Evolutionary conservation across 2,888 invertebrate species (phyloP).

Genomic region (Acronicta leporina): DNA sequence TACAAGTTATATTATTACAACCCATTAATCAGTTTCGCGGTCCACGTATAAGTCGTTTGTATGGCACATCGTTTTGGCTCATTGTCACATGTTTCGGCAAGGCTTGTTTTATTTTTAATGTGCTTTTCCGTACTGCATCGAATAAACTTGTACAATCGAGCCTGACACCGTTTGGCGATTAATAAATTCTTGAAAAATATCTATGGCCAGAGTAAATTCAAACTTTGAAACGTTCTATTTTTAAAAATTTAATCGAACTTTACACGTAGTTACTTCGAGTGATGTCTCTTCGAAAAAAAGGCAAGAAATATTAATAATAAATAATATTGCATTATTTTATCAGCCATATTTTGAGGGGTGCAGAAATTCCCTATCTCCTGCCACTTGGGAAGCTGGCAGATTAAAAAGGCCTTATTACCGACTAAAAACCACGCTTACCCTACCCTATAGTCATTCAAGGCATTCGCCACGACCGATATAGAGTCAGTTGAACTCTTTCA

Average conservation of each 20-base stretch:
- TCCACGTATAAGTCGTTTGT: constrained; percentile 21
- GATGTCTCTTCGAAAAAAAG: too few relatives aligned
- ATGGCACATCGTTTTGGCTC: constrained; percentile 31
- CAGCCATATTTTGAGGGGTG: too few relatives aligned
- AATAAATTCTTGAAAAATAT: neutral
- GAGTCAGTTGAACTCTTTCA: too few relatives aligned
- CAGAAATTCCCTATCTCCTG: too few relatives aligned
- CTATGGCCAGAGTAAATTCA: constrained; percentile 1
- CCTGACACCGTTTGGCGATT: constrained; percentile 8
- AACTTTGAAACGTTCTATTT: neutral
- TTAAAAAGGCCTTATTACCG: too few relatives aligned
- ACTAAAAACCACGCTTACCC: too few relatives aligned
- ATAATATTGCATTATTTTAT: too few relatives aligned
- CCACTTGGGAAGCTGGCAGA: too few relatives aligned
- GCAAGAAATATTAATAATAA: too few relatives aligned
- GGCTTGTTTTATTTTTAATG: constrained; percentile 40
- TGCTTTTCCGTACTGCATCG: constrained; percentile 15
- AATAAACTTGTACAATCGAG: constrained; percentile 20
- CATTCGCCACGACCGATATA: too few relatives aligned
- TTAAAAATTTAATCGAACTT: neutral
- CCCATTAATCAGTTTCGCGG: constrained; percentile 22
- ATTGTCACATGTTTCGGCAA: constrained; percentile 24
- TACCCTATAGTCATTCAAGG: too few relatives aligned
- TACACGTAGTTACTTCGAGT: neutral
- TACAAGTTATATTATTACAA: constrained; percentile 1